Evolutionary conservation across 2,888 invertebrate genomes (phyloP).

Genomic region (Catocala fraxini): DNA sequence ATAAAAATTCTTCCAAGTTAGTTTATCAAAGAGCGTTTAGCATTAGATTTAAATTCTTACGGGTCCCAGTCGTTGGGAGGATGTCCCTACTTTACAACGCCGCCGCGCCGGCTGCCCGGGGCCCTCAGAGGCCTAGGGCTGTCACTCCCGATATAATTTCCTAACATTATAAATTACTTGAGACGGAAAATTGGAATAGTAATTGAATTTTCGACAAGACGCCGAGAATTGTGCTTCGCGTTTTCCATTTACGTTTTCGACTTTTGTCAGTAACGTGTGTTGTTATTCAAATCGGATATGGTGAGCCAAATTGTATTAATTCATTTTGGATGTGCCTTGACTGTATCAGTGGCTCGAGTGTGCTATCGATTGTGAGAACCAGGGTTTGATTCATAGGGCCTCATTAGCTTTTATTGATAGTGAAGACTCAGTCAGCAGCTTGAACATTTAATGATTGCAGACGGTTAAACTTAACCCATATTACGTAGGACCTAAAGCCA

Average conservation of each 20-base stretch:
- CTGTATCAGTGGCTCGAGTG: no score
- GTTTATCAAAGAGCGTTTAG: constrained; percentile 38
- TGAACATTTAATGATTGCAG: no score
- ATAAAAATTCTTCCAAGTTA: constrained; percentile 8
- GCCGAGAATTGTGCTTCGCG: no score
- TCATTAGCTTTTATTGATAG: no score
- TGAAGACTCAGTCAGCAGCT: no score
- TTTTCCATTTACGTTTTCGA: not conserved
- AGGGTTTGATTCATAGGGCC: no score
- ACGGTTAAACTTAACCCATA: no score
- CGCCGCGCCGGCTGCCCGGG: constrained; percentile 46
- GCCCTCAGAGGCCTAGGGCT: constrained; percentile 48
- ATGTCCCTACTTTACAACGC: constrained; percentile 59
- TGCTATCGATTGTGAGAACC: no score
- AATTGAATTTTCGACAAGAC: constrained; percentile 35
- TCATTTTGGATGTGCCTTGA: no score
- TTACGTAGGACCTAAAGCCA: no score
- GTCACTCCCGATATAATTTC: constrained; percentile 40
- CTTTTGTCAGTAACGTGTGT: not conserved
- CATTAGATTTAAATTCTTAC: constrained; percentile 50
- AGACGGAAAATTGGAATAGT: constrained; percentile 44
- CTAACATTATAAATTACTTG: constrained; percentile 37
- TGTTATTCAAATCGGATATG: not conserved
- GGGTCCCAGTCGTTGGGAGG: constrained; percentile 44
- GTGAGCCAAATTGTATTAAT: no score